phyloP scores from a whole-genome alignment of 2,113 vertebrate genomes.

The Holacanthus passer region DNA sequence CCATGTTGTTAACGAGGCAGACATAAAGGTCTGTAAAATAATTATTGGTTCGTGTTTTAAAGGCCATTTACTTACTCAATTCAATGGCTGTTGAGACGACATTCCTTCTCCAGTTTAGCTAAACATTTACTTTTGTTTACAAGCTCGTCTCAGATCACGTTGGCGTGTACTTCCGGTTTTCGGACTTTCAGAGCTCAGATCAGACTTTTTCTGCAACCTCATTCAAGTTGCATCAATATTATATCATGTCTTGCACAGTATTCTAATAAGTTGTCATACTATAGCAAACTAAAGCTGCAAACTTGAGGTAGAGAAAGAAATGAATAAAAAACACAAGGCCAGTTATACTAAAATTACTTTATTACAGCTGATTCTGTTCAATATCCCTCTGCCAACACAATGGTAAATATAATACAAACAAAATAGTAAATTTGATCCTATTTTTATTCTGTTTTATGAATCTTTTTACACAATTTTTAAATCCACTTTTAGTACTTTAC shows the following conservation, averaged over 20 bases:
- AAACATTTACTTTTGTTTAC: constrained; percentile 64
- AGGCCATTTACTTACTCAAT: constrained; percentile 53
- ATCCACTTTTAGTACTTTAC: constrained; percentile 82
- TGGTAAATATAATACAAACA: constrained; percentile 99
- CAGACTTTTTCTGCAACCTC: neutral
- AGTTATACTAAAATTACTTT: constrained; percentile 99
- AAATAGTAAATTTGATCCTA: constrained; percentile 98
- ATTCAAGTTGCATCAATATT: neutral
- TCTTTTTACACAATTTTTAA: constrained; percentile 86
- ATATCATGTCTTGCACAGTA: neutral
- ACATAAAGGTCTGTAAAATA: too few species aligned
- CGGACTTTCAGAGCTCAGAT: neutral
- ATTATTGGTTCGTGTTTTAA: neutral
- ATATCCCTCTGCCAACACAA: constrained; percentile 97
- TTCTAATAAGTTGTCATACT: neutral
- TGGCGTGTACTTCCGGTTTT: constrained; percentile 44
- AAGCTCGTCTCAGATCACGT: constrained; percentile 41
- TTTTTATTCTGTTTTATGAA: constrained; percentile 86
- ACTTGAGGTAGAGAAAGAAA: neutral
- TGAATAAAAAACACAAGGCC: constrained; percentile 15
- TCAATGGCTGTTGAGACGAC: constrained; percentile 14
- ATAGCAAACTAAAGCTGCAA: too few species aligned
- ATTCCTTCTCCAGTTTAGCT: constrained; percentile 48
- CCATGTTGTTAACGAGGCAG: neutral
- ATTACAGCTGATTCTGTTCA: constrained; percentile 98